Percentiles rank a stretch among this genome's conserved stretches.
Evolutionary conservation across 2,888 invertebrate species (phyloP).

Genomic region (Mimumesa dahlbomi): DNA sequence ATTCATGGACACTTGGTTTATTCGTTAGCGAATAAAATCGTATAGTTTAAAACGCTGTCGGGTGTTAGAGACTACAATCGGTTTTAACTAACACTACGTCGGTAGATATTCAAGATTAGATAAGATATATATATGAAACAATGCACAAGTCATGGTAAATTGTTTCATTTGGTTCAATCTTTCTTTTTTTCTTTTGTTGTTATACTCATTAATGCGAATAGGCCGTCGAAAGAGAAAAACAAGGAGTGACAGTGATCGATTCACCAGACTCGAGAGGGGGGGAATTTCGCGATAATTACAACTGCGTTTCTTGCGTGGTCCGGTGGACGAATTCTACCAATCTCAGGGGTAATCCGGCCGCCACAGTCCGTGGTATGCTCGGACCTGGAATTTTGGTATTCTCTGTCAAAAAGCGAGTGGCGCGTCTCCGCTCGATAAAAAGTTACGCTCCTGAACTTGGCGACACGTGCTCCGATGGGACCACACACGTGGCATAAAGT

Average conservation of each 20-base stretch:
- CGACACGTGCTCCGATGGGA: constrained; percentile 59
- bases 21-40: no score
- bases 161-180: constrained; percentile 30
- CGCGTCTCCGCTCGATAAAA: constrained; percentile 56
- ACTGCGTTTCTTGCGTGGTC: constrained; percentile 48
- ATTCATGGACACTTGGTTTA: no score
- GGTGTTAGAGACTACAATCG: no score
- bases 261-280: constrained; percentile 17
- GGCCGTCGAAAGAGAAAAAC: constrained; percentile 43
- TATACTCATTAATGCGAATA: no score
- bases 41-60: no score
- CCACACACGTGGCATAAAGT: constrained; percentile 64
- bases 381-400: constrained; percentile 64
- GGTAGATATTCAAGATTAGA: no score
- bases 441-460: constrained; percentile 33
- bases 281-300: constrained; percentile 53
- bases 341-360: constrained; percentile 31
- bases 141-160: constrained; percentile 27
- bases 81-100: no score
- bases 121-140: not conserved
- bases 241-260: constrained; percentile 48
- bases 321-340: constrained; percentile 42
- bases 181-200: constrained; percentile 31
- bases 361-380: not conserved
- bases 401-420: constrained; percentile 61